Conservation (phyloP, 1,140 invertebrate species). For the Lasioglossum albipes region DNA sequence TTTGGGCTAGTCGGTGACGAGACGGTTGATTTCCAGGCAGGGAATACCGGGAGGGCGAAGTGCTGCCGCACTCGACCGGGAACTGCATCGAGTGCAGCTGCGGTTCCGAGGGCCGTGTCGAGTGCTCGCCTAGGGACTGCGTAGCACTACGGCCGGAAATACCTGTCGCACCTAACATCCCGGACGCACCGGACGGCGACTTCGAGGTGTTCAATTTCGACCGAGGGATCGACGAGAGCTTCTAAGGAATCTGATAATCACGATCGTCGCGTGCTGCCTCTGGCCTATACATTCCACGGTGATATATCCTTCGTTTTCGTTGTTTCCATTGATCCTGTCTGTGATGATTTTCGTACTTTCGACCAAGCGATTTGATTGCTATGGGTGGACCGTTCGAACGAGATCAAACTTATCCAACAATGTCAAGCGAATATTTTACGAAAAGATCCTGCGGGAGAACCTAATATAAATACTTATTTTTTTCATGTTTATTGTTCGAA, state of each 20-base stretch:
- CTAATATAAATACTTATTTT: too few species aligned
- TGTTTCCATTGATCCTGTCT: too few species aligned
- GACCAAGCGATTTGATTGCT: too few species aligned
- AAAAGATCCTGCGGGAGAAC: too few species aligned
- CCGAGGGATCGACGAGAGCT: slow-evolving; percentile 71
- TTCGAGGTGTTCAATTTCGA: slow-evolving; percentile 75
- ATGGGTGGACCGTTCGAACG: too few species aligned
- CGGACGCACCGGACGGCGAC: slow-evolving; percentile 68
- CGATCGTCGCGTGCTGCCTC: slow-evolving; percentile 11
- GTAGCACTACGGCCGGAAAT: slow-evolving; percentile 78
- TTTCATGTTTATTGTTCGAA: too few species aligned
- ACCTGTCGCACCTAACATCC: slow-evolving; percentile 67
- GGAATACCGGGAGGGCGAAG: slow-evolving; percentile 83
- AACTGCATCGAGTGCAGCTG: slow-evolving; percentile 86
- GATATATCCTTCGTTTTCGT: too few species aligned
- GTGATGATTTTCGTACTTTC: too few species aligned
- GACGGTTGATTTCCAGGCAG: slow-evolving; percentile 77
- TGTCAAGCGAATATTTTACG: too few species aligned
- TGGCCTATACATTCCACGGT: neutral
- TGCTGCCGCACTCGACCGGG: slow-evolving; percentile 84
- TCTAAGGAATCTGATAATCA: slow-evolving; percentile 62
- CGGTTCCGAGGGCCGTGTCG: slow-evolving; percentile 83
- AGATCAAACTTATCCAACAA: too few species aligned
- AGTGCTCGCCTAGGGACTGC: slow-evolving; percentile 84
- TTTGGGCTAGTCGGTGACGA: neutral